A percentile compares a stretch with the other conserved stretches of the same genome.
Conservation (phyloP, 1,140 invertebrate species). For the Reticulitermes speratus region DNA sequence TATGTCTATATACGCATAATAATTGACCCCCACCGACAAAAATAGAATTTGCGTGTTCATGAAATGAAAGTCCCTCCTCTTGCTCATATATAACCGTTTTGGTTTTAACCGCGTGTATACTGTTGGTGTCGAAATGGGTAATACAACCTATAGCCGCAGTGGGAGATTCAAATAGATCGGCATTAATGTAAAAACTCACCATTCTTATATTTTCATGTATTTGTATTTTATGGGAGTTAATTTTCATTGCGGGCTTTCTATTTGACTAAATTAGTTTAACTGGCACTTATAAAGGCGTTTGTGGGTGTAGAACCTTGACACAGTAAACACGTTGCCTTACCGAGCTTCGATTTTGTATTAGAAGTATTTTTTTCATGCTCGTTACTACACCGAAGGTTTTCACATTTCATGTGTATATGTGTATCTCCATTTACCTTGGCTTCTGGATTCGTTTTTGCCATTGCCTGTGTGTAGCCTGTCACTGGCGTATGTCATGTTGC, state of each 20-base stretch:
- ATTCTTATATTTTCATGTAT: neutral
- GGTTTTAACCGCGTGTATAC: neutral
- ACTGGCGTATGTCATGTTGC: too few relatives aligned
- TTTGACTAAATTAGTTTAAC: neutral
- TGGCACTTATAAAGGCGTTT: neutral
- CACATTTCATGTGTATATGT: too few relatives aligned
- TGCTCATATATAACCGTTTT: neutral
- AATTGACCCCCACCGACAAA: neutral
- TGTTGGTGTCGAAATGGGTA: neutral
- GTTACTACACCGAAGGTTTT: too few relatives aligned
- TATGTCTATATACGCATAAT: neutral
- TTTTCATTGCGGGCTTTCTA: neutral
- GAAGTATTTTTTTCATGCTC: too few relatives aligned
- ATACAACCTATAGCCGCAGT: neutral
- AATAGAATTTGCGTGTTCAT: constrained; percentile 8
- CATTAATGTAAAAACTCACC: neutral
- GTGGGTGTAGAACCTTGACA: too few relatives aligned
- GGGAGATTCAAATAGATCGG: neutral
- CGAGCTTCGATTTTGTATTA: too few relatives aligned
- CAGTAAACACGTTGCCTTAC: too few relatives aligned
- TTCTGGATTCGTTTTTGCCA: too few relatives aligned
- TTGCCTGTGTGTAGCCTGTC: too few relatives aligned
- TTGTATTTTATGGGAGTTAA: neutral
- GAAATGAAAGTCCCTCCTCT: neutral
- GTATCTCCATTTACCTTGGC: too few relatives aligned